Base-by-base conservation (phyloP, 2,888 invertebrate species). In the Geophilus truncorum region DNA sequence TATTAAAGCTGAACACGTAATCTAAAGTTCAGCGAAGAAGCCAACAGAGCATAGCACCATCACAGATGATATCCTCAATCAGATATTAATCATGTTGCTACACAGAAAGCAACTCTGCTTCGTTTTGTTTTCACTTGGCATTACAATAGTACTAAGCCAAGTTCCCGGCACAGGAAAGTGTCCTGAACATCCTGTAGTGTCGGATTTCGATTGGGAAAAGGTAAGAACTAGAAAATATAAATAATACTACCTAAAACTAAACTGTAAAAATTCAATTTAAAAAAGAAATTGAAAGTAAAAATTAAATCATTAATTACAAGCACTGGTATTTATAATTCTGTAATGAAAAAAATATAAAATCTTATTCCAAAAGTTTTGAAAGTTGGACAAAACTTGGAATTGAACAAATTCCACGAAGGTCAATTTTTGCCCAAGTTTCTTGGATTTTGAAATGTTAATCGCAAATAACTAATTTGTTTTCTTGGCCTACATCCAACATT, bases 41-140 rank as follows among this genome's bases (percentile, higher is more conserved):
- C 70, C 70, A 70, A 28, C 70, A 70, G 18, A 45, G 12, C 32
- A 32, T 32, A 32, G 5, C 32, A 32, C 32, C n/a, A 18, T 18
- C 51, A n/a, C 70, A 70, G 70, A 70, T 70, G 70, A 70, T 70
- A 70, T 70, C 70, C 70, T 70, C 70, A 25, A 70, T 70, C 70
- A 70, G 70, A 70, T 70, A 28, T 70, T 70, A 70, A 45, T 1
- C 70, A 70, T n/a, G 15, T 9, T 70, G 70, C n/a, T 70, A n/a
- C 25, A n/a, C 25, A 28, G 70, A 70, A 28, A 25, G 25, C 70
- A 70, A 70, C 25, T 70, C 1, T 70, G 70, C 28, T 70, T 28
- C 70, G 23, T 70, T 70, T 28, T 70, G n/a, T 28, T 70, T 28
- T 1, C 28, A 12, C 0, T 70, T 10, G 28, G 25, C 5, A 28